Evolutionary conservation across 2,113 vertebrate species (phyloP).

Genomic region (Mohoua ochrocephala): DNA sequence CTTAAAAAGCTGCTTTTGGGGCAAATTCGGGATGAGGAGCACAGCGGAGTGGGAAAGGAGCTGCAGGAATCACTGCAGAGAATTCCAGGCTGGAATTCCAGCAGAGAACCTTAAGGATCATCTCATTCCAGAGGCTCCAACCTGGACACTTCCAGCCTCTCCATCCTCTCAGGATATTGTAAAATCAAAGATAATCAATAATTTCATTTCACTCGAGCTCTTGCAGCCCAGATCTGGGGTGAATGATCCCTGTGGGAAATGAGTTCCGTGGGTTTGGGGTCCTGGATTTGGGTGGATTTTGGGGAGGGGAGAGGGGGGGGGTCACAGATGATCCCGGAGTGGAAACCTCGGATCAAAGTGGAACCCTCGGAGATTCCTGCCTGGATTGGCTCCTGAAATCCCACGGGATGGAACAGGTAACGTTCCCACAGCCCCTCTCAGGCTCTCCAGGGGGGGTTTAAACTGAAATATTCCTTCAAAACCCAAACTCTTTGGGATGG

Average conservation of each 20-base stretch:
- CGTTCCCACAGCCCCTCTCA: background rate
- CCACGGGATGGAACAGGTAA: background rate
- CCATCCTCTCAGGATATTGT: background rate
- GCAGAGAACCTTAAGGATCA: background rate
- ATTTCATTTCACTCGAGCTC: background rate
- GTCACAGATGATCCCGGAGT: too few relatives aligned
- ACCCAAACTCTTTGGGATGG: background rate
- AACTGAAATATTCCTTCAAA: background rate
- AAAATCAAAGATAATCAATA: background rate
- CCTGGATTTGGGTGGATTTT: background rate
- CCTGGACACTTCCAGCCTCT: background rate
- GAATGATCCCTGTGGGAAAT: rapidly evolving
- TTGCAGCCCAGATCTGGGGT: rapidly evolving
- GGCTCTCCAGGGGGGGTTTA: background rate
- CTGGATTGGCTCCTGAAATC: background rate
- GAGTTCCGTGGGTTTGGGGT: rapidly evolving
- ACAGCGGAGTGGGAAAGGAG: background rate
- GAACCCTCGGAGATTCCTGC: too few relatives aligned
- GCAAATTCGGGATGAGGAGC: background rate
- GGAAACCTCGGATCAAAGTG: too few relatives aligned
- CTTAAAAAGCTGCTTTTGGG: background rate
- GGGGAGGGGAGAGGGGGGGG: too few relatives aligned
- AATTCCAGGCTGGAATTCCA: too few relatives aligned
- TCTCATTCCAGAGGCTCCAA: background rate
- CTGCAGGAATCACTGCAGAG: background rate